Evolutionary conservation across 92 coral and sea anemone genomes (phyloP).

Genomic region (Metridium senile): DNA sequence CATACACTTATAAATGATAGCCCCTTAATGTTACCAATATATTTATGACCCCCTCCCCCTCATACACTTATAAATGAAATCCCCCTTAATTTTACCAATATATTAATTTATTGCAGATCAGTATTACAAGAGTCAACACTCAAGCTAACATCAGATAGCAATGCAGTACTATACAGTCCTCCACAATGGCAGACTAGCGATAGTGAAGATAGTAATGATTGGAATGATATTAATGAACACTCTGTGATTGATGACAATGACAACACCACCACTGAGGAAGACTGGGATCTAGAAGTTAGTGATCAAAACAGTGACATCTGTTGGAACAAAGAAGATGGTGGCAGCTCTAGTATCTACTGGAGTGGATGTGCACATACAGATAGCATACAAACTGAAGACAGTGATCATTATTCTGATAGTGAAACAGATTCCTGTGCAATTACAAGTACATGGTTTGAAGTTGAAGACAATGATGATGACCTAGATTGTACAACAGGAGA

Average conservation of each 20-base stretch:
- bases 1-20: no score
- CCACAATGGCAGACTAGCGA: slow-evolving; percentile 66
- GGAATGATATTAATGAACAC: slow-evolving; percentile 19
- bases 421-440: neutral
- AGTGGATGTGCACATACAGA: slow-evolving; percentile 4
- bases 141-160: slow-evolving; percentile 50
- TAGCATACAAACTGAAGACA: neutral
- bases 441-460: slow-evolving; percentile 33
- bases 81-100: no score
- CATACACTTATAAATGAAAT: no score
- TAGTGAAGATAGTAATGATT: slow-evolving; percentile 40
- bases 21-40: no score
- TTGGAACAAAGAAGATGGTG: slow-evolving; percentile 30
- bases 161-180: slow-evolving; percentile 58
- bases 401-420: neutral
- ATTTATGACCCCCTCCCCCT: no score
- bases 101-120: no score
- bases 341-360: slow-evolving; percentile 36
- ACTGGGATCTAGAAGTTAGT: slow-evolving; percentile 38
- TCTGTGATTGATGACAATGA: neutral
- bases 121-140: slow-evolving; percentile 52
- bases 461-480: slow-evolving; percentile 27
- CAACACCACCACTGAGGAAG: slow-evolving; percentile 13
- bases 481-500: slow-evolving; percentile 12
- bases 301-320: slow-evolving; percentile 33